Evolutionary conservation across 2,888 invertebrate genomes (phyloP), one percentile per base, ranked within the genome.

Genomic region (Hirtodrosophila cameraria): DNA sequence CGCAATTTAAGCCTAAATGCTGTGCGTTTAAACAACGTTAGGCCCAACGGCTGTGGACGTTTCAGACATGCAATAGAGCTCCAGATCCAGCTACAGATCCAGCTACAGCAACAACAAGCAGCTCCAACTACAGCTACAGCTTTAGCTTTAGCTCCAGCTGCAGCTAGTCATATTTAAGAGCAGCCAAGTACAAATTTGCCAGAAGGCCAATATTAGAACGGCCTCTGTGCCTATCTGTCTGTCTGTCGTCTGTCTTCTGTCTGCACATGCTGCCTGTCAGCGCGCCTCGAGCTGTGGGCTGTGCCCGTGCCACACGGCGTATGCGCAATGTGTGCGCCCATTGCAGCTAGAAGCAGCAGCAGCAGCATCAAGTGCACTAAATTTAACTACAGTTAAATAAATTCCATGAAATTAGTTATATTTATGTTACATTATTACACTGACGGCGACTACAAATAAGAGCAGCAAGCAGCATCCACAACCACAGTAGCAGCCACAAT

Each of bases 1-100:
- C 86, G 73, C 80, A 80, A 86, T 83, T 80, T 83, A 80, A 80
- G 80, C 80, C 80, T 86, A 86, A 80, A 80, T 76, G 84, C 84
- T 86, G 59, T 62, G 60, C 81, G 76, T 86, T 79, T 79, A 79
- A 79, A 68, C 86, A 86, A 79, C 65, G 67, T 55, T 59, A 36
- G 60, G 62, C 59, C 59, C 65, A 59, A 57, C 55, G 77, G 61
- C 75, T 63, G 75, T 41, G 75, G 43, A 63, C 55, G 58, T 23
- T 52, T 64, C 35, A 71, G 58, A 81, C 79, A 80, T 80, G 86
- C 79, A 66, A 83, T 68, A 57, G 48, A 42, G 60, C 55, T 57
- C n/a, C 48, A 25, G 31, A 30, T 28, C 18, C 25, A 9, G 1
- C 12, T 20, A 15, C 39, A 54, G 28, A 15, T 12, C 16, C 41